Conservation (phyloP, 2,888 invertebrate species). For the Drosophila pseudotalamancana region DNA sequence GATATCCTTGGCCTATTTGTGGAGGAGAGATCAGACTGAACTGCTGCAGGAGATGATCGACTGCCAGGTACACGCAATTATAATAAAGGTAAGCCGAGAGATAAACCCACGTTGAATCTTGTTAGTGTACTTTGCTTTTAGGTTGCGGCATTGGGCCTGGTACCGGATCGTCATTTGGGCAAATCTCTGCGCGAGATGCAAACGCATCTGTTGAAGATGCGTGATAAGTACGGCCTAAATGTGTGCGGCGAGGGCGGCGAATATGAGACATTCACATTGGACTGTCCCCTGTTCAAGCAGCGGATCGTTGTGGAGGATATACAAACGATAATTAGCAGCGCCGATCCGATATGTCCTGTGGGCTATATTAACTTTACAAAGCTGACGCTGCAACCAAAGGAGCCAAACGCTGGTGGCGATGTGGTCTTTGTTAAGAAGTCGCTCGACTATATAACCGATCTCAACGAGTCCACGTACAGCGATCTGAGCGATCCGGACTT, state of each 20-base stretch:
- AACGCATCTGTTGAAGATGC: slow-evolving; percentile 94
- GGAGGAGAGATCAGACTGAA: slow-evolving; percentile 97
- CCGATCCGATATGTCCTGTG: slow-evolving; percentile 97
- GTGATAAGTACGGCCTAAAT: slow-evolving; percentile 96
- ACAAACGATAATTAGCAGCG: slow-evolving; percentile 94
- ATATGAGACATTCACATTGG: slow-evolving; percentile 98
- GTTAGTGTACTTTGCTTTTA: slow-evolving; percentile 84
- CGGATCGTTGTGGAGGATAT: slow-evolving; percentile 93
- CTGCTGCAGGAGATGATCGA: slow-evolving; percentile 98
- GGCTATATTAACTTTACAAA: slow-evolving; percentile 95
- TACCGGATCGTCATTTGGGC: slow-evolving; percentile 94
- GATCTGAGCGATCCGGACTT: slow-evolving; percentile 88
- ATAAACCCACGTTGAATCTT: neutral
- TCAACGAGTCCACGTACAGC: slow-evolving; percentile 88
- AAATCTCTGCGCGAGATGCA: slow-evolving; percentile 93
- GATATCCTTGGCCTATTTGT: slow-evolving; percentile 95
- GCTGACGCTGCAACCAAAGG: slow-evolving; percentile 90
- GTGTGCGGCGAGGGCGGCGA: slow-evolving; percentile 99
- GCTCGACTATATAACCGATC: slow-evolving; percentile 87
- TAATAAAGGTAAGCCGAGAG: slow-evolving; percentile 92
- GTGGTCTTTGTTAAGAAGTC: slow-evolving; percentile 86
- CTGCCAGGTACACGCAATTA: slow-evolving; percentile 95
- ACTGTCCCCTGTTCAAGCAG: slow-evolving; percentile 97
- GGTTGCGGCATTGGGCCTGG: slow-evolving; percentile 94
- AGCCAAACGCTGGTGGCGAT: slow-evolving; percentile 79